These are phyloP conservation scores for Cephus rjabovi DNA, from an alignment of 2,888 invertebrate species.

Conservation along the genomic window DNA sequence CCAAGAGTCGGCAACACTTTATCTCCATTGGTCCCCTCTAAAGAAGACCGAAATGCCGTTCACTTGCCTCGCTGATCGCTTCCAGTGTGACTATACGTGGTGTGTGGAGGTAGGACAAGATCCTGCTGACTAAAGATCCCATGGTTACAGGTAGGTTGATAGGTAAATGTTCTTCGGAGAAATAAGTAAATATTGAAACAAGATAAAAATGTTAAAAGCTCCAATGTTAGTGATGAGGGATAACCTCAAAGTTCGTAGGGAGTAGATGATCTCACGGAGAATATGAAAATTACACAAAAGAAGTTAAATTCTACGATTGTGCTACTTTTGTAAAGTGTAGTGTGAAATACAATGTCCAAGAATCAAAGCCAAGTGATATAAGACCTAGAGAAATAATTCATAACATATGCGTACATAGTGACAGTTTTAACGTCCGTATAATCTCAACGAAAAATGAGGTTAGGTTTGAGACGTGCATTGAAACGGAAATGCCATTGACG, in stretches of 20 bases:
- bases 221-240: not conserved
- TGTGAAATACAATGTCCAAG: not conserved
- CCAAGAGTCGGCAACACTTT: conserved; percentile 33
- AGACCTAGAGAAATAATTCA: too few species aligned
- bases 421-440: not conserved
- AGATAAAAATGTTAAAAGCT: conserved; percentile 32
- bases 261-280: not conserved
- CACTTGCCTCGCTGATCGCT: not conserved
- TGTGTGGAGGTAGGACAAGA: not conserved
- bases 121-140: not conserved
- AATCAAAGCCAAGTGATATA: too few species aligned
- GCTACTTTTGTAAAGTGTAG: not conserved
- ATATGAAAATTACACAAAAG: not conserved
- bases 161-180: conserved; percentile 26
- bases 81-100: not conserved
- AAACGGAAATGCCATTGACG: conserved; percentile 50
- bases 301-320: not conserved
- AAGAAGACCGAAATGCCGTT: conserved; percentile 12
- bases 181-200: conserved; percentile 27
- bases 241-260: not conserved
- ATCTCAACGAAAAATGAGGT: not conserved
- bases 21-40: conserved; percentile 15
- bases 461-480: conserved; percentile 34
- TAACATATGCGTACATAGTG: too few species aligned
- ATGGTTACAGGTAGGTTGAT: conserved; percentile 25